These are phyloP conservation scores for Yponomeuta plumbellus DNA, from an alignment of 2,888 invertebrate species.

Conservation along the genomic window DNA sequence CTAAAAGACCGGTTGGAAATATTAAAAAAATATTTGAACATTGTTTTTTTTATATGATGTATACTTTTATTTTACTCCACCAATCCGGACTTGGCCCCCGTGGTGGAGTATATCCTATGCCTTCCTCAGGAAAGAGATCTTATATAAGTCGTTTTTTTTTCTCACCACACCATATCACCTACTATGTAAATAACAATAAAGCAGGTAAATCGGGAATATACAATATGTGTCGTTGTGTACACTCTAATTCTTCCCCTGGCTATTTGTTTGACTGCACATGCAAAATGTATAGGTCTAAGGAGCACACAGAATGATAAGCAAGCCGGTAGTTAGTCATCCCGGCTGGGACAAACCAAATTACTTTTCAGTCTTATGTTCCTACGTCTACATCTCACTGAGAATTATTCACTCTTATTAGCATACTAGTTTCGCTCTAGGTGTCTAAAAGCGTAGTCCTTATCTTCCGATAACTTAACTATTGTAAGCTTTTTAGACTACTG, in stretches of 20 bases:
- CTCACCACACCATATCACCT: no score
- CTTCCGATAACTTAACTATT: background rate
- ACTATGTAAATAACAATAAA: no score
- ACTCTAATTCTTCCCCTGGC: background rate
- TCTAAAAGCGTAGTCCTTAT: background rate
- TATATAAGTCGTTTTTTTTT: no score
- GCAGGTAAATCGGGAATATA: no score
- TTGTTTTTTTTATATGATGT: no score
- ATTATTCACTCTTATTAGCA: slow-evolving; percentile 13
- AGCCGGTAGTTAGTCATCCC: background rate
- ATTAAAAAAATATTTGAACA: no score
- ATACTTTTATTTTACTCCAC: no score
- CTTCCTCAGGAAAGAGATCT: no score
- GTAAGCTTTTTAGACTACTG: background rate
- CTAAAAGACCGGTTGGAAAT: no score
- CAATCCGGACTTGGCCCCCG: no score
- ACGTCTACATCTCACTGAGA: slow-evolving; percentile 8
- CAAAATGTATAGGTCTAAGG: background rate
- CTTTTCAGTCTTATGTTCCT: background rate
- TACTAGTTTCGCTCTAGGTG: slow-evolving; percentile 41
- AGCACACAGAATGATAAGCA: background rate
- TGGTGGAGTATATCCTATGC: no score
- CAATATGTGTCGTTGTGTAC: background rate
- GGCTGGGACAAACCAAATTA: background rate
- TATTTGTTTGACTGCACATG: background rate